Evolutionary conservation across 2,888 invertebrate genomes (phyloP), one percentile per base, ranked within the genome.

Genomic region (Lycophotia porphyrea): DNA sequence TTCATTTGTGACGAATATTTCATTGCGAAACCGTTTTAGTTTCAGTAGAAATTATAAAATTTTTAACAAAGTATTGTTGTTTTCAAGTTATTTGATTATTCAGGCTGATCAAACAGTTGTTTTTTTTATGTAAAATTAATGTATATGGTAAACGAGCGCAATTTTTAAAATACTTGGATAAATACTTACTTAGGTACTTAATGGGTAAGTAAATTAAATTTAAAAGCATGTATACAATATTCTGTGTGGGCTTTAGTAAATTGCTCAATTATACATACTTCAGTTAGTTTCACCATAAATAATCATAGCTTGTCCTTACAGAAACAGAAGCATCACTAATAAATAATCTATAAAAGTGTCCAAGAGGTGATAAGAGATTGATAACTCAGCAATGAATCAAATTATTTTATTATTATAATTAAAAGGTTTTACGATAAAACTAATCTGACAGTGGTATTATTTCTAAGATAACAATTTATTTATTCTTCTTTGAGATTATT

Each of bases 1-100:
- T 31, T 65, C 7, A 61, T 68, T 74, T 27, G 71, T 49, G 70
- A 36, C 34, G 36, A n/a, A 55, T 21, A 69, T 66, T 49, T 44
- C 49, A 68, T 42, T 27, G 65, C 58, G 13, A 65, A 21, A 58
- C 47, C 5, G 60, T 36, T 36, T 49, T 31, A 31, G n/a, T 67
- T 67, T 67, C 31, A 1, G 31, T 55, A 27, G 27, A 60, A 15
- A 71, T n/a, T n/a, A n/a, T n/a, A n/a, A n/a, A n/a, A n/a, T n/a
- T n/a, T n/a, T n/a, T n/a, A n/a, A n/a, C n/a, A n/a, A n/a, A n/a
- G n/a, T n/a, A n/a, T n/a, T n/a, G n/a, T n/a, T 8, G 9, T 27
- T 66, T 27, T 49, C 2, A 49, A 21, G 2, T 49, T 76, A 8
- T 52, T 15, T 4, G 18, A 44, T 42, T 27, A 21, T 13, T 31